A percentile compares a stretch with the other conserved stretches of the same genome.
These are phyloP conservation scores for Papilio polyxenes DNA, from an alignment of 1,140 invertebrate genomes.

Conservation along the genomic window DNA sequence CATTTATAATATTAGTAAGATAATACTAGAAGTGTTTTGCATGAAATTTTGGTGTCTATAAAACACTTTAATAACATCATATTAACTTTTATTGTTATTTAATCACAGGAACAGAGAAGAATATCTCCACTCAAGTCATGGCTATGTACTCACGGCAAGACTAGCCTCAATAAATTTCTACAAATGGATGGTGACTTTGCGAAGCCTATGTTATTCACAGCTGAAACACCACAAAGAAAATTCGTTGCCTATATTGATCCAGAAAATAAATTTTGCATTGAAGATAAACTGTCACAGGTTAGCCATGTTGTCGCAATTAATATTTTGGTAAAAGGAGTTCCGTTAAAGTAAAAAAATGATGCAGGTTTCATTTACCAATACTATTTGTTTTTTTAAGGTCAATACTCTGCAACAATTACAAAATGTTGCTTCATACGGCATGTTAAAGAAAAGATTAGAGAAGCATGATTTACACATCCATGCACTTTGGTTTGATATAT, in stretches of 20 bases:
- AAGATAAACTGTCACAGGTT: slow-evolving; percentile 97
- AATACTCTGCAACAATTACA: slow-evolving; percentile 97
- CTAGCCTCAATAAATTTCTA: slow-evolving; percentile 91
- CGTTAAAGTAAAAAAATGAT: background rate
- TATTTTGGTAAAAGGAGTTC: background rate
- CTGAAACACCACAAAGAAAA: slow-evolving; percentile 90
- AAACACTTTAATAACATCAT: background rate
- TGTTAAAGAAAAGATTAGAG: slow-evolving; percentile 91
- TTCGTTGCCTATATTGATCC: slow-evolving; percentile 97
- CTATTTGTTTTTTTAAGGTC: slow-evolving; percentile 82
- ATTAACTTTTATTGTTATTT: slow-evolving; percentile 29
- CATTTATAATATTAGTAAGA: no score
- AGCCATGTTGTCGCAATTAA: slow-evolving; percentile 27
- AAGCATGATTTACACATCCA: slow-evolving; percentile 93
- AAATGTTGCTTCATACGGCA: slow-evolving; percentile 96
- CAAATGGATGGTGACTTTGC: slow-evolving; percentile 87
- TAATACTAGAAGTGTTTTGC: no score
- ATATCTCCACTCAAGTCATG: slow-evolving; percentile 94
- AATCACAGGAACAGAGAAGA: slow-evolving; percentile 86
- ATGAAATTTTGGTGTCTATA: background rate
- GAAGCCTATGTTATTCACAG: slow-evolving; percentile 91
- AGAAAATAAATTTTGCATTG: slow-evolving; percentile 92
- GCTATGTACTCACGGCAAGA: slow-evolving; percentile 92
- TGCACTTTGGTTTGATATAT: slow-evolving; percentile 98
- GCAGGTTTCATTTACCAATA: background rate